phyloP scores from a whole-genome alignment of 2,113 vertebrate genomes.

The Ptilonorhynchus violaceus region DNA sequence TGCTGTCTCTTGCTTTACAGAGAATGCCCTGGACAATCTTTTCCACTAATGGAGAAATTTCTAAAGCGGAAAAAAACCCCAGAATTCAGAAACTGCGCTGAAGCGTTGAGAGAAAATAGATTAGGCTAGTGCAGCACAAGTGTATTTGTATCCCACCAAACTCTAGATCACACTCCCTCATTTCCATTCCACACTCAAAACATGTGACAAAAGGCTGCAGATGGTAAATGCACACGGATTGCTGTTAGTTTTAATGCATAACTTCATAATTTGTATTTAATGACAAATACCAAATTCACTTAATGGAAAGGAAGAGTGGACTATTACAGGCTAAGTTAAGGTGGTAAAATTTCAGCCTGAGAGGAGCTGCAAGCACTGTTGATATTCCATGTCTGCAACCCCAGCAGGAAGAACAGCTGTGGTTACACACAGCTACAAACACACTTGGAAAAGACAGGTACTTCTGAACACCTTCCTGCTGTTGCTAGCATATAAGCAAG shows the following conservation, averaged over 20 bases:
- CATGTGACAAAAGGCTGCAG: rapidly evolving
- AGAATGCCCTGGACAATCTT: neutral
- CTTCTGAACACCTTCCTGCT: neutral
- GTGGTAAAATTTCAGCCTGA: neutral
- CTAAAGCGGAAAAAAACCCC: neutral
- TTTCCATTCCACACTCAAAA: neutral
- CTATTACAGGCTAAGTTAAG: neutral
- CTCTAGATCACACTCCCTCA: neutral
- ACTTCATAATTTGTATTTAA: neutral
- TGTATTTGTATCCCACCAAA: neutral
- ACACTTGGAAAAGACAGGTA: neutral
- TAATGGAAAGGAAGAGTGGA: neutral
- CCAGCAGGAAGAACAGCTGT: neutral
- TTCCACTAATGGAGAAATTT: neutral
- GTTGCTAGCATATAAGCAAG: neutral
- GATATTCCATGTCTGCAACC: neutral
- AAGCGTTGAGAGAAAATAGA: neutral
- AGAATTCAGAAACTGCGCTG: neutral
- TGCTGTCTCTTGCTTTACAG: neutral
- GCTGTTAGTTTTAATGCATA: neutral
- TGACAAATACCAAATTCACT: neutral
- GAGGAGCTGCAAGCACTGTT: neutral
- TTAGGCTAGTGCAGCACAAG: neutral
- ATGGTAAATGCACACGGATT: neutral
- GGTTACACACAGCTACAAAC: neutral